phyloP scores from a whole-genome alignment of 2,888 invertebrate genomes.

The Coecobrya sp. region DNA sequence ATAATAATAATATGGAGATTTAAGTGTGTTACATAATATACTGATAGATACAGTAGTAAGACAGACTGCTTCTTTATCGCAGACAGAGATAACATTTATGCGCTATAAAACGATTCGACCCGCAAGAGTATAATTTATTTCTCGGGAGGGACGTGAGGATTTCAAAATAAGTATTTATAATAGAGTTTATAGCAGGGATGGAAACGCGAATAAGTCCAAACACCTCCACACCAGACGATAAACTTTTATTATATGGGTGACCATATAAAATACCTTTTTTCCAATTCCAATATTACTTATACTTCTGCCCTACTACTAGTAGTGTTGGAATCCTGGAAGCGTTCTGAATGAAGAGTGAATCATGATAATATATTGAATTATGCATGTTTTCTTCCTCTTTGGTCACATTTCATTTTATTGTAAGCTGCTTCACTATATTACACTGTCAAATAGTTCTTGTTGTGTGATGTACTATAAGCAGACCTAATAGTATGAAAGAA shows the following conservation, averaged over 20 bases:
- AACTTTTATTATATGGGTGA: constrained; percentile 33
- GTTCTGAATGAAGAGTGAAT: constrained; percentile 1
- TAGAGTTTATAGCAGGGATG: neutral
- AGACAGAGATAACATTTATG: neutral
- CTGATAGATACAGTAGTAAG: too few species aligned
- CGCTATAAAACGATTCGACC: neutral
- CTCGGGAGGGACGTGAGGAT: neutral
- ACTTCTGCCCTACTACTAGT: neutral
- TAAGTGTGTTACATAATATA: neutral
- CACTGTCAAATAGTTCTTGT: neutral
- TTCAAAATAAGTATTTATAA: neutral
- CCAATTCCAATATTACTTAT: neutral
- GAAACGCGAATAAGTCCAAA: neutral
- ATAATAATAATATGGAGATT: neutral
- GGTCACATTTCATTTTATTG: constrained; percentile 25
- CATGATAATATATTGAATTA: constrained; percentile 49
- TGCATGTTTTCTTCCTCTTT: neutral
- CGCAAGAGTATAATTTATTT: neutral
- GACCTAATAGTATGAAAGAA: neutral
- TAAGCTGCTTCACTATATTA: neutral
- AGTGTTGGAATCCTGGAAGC: neutral
- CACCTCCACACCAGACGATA: constrained; percentile 10
- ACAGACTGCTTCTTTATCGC: neutral
- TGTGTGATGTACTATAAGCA: neutral
- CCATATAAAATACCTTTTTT: neutral